A percentile compares a stretch with the other conserved stretches of the same genome.
phyloP scores from a whole-genome alignment of 2,797 vertebrate genomes.

The Tapirus indicus region DNA sequence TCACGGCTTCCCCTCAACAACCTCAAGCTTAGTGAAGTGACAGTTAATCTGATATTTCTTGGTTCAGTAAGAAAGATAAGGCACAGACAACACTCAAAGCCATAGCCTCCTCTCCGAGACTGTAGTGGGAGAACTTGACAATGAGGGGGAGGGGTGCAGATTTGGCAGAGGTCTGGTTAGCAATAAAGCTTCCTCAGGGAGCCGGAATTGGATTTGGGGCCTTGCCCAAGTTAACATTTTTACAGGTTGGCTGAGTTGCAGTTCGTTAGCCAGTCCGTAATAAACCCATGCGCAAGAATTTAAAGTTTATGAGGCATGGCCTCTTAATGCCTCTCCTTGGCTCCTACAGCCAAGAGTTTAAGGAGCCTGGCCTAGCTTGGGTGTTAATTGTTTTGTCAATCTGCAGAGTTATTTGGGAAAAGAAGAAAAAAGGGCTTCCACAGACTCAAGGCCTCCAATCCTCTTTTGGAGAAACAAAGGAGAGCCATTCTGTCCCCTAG shows the following conservation, averaged over 20 bases:
- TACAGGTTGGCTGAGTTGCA: constrained; percentile 82
- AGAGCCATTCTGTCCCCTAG: neutral
- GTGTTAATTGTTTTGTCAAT: constrained; percentile 83
- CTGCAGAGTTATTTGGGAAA: constrained; percentile 62
- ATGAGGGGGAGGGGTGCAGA: neutral
- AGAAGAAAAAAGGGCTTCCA: neutral
- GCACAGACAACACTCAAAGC: constrained; percentile 58
- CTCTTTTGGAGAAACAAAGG: constrained; percentile 67
- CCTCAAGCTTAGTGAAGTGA: constrained; percentile 58
- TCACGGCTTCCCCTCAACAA: neutral
- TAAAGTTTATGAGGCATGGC: constrained; percentile 84
- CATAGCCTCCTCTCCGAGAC: neutral
- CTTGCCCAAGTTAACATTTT: constrained; percentile 81
- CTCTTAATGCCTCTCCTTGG: constrained; percentile 75
- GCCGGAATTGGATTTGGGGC: constrained; percentile 80
- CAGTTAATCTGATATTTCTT: constrained; percentile 69
- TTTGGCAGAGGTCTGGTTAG: constrained; percentile 67
- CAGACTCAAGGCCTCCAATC: constrained; percentile 48
- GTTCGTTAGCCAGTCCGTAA: constrained; percentile 81
- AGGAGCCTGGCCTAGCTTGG: constrained; percentile 67
- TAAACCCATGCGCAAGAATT: constrained; percentile 81
- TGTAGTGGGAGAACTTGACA: constrained; percentile 55
- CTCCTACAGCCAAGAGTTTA: constrained; percentile 74
- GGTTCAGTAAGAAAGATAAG: constrained; percentile 71
- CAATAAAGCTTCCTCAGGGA: constrained; percentile 78